Evolutionary conservation across 2,113 vertebrate species (phyloP).

Genomic region (Corynorhinus townsendii): DNA sequence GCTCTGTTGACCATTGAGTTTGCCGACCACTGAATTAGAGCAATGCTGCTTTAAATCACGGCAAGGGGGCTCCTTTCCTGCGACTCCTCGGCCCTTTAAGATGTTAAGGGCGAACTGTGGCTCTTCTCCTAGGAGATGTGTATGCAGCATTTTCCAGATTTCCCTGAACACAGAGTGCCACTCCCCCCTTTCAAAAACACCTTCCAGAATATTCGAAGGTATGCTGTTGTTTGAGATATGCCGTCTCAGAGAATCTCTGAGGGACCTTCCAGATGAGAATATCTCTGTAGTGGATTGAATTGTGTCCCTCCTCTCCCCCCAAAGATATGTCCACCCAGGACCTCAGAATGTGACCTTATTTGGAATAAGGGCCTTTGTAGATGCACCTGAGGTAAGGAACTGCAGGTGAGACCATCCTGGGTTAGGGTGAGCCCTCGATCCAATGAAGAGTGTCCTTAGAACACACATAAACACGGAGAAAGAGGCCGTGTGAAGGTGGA

Average conservation of each 20-base stretch:
- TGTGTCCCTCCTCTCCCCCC: background rate
- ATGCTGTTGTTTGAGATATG: background rate
- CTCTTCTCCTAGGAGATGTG: background rate
- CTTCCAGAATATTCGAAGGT: background rate
- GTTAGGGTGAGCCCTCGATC: background rate
- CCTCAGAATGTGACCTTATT: background rate
- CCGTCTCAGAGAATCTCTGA: background rate
- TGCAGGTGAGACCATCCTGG: background rate
- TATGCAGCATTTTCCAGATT: background rate
- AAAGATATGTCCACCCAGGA: background rate
- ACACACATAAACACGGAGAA: background rate
- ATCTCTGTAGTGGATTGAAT: background rate
- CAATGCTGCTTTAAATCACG: background rate
- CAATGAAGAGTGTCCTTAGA: background rate
- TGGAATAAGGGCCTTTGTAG: background rate
- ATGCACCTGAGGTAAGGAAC: background rate
- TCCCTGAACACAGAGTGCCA: background rate
- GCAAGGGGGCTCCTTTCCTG: background rate
- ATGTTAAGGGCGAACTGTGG: background rate
- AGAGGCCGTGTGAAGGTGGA: rapidly evolving
- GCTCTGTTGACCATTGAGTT: no score
- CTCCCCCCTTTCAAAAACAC: background rate
- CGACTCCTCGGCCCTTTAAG: background rate
- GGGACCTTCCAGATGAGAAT: background rate
- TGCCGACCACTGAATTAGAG: no score